phyloP scores from a whole-genome alignment of 2,797 vertebrate species.

The Enteromius viviparus region DNA sequence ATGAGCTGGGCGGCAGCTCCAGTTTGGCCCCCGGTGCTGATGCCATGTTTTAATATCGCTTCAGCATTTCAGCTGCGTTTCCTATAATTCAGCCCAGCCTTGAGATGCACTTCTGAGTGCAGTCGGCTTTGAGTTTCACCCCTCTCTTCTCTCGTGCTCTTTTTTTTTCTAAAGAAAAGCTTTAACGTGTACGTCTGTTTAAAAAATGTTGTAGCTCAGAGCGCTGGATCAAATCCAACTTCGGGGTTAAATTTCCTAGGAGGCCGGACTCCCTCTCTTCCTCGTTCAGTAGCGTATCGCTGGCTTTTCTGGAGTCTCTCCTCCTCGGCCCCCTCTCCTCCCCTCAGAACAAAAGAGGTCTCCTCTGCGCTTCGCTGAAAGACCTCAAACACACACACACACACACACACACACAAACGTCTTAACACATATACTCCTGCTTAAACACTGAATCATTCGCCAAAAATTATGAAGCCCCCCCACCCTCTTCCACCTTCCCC shows the following conservation, averaged over 20 bases:
- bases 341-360: conserved; percentile 71
- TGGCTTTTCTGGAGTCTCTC: conserved; percentile 51
- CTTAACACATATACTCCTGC: conserved; percentile 13
- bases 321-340: conserved; percentile 56
- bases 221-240: conserved; percentile 76
- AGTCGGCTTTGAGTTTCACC: conserved; percentile 36
- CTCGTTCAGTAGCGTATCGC: conserved; percentile 55
- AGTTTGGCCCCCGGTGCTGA: conserved; percentile 47
- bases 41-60: conserved; percentile 57
- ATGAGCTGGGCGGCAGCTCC: conserved; percentile 45
- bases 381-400: conserved; percentile 30
- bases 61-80: conserved; percentile 41
- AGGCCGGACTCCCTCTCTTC: conserved; percentile 50
- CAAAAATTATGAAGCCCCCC: conserved; percentile 39
- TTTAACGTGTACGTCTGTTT: conserved; percentile 64
- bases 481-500: conserved; percentile 16
- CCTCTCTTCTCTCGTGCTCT: background rate
- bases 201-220: conserved; percentile 78
- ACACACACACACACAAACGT: background rate
- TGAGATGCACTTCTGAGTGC: conserved; percentile 45
- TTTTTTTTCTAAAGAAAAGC: conserved; percentile 53
- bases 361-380: conserved; percentile 68
- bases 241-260: conserved; percentile 74
- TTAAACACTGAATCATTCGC: conserved; percentile 44
- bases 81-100: conserved; percentile 56